A percentile compares a stretch with the other conserved stretches of the same genome.
phyloP scores from a whole-genome alignment of 2,888 invertebrate genomes.

The Biston stratarius region DNA sequence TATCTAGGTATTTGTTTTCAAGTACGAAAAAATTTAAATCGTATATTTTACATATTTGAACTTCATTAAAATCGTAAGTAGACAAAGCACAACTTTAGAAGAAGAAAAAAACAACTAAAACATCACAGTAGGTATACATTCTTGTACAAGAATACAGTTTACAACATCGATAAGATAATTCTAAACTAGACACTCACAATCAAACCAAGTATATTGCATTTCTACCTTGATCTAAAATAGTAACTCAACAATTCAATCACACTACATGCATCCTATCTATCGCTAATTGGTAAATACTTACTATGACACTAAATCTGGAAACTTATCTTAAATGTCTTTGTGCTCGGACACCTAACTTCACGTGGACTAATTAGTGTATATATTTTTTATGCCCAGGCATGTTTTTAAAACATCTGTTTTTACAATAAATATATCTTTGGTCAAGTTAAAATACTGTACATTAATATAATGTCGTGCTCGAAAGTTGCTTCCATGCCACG shows the following conservation, averaged over 20 bases:
- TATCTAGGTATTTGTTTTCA: too few species aligned
- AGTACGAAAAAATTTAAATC: too few species aligned
- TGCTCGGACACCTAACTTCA: neutral
- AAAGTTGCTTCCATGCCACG: neutral
- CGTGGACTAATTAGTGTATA: neutral
- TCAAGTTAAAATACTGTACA: too few species aligned
- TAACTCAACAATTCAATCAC: neutral
- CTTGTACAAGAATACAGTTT: neutral
- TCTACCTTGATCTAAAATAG: conserved; percentile 2
- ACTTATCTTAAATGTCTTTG: neutral
- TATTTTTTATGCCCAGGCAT: too few species aligned
- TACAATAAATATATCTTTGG: too few species aligned
- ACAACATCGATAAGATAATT: conserved; percentile 31
- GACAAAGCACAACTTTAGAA: neutral
- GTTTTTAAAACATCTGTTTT: too few species aligned
- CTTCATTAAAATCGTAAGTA: too few species aligned
- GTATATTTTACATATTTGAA: too few species aligned
- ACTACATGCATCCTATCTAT: conserved; percentile 19
- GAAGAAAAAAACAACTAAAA: neutral
- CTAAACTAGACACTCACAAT: conserved; percentile 28
- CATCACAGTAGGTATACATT: neutral
- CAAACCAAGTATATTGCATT: conserved; percentile 26
- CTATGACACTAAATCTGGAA: conserved; percentile 6
- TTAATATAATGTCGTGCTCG: neutral
- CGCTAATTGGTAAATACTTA: conserved; percentile 33